Evolutionary conservation across 2,113 vertebrate species (phyloP).

Genomic region (Protobothrops mucrosquamatus): DNA sequence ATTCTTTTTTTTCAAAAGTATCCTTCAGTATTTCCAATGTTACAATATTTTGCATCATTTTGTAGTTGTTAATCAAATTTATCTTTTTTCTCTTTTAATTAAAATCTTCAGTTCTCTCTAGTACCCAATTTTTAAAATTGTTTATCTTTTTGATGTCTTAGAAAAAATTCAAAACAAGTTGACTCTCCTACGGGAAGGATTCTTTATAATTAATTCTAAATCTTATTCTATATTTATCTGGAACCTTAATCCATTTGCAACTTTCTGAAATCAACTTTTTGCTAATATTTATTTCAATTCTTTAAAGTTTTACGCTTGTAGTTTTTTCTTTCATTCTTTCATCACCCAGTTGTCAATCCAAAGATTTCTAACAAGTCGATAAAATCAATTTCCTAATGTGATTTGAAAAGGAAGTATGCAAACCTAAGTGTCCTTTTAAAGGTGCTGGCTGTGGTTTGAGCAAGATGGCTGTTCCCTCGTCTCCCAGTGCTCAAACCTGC

Average conservation of each 20-base stretch:
- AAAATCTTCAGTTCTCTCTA: background rate
- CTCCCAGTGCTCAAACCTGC: background rate
- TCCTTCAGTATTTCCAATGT: background rate
- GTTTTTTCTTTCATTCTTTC: background rate
- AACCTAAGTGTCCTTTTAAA: background rate
- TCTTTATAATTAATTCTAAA: background rate
- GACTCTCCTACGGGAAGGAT: background rate
- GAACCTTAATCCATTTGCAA: background rate
- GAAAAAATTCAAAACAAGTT: background rate
- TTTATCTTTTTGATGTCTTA: background rate
- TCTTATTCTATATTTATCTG: background rate
- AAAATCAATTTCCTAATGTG: background rate
- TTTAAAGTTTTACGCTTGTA: background rate
- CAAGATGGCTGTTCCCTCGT: background rate
- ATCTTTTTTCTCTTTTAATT: background rate
- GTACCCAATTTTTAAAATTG: background rate
- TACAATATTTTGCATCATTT: background rate
- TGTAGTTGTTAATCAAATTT: background rate
- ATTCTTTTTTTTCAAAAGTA: background rate
- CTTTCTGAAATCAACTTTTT: background rate
- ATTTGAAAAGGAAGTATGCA: background rate
- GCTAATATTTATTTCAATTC: background rate
- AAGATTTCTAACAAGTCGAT: background rate
- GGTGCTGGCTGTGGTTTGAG: background rate
- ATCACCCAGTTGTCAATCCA: background rate